These are phyloP conservation scores for Augochlorella aurata DNA, from an alignment of 2,888 invertebrate genomes.

Conservation along the genomic window DNA sequence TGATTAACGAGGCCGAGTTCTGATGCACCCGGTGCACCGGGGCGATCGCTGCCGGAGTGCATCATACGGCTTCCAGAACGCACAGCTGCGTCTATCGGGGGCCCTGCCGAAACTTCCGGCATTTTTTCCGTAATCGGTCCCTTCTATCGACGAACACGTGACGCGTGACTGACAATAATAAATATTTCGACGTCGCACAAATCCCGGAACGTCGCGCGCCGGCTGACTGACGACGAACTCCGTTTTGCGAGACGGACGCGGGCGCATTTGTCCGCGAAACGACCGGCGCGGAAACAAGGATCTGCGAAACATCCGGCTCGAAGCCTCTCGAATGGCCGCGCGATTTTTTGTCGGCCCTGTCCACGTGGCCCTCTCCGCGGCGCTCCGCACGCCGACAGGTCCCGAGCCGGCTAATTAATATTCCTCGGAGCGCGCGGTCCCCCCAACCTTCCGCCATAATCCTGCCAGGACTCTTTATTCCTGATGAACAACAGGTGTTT, in stretches of 20 bases:
- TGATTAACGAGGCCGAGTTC: constrained; percentile 74
- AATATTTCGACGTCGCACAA: constrained; percentile 32
- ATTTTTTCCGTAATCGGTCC: constrained; percentile 53
- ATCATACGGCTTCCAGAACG: constrained; percentile 41
- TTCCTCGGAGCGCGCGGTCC: neutral
- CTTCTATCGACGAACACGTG: constrained; percentile 29
- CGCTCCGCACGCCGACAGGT: neutral
- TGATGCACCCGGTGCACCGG: constrained; percentile 66
- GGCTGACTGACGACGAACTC: neutral
- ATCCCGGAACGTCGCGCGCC: neutral
- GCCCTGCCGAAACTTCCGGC: constrained; percentile 46
- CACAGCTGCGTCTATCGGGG: constrained; percentile 40
- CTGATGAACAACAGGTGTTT: constrained; percentile 13
- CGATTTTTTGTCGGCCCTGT: neutral
- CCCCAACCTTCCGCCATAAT: neutral
- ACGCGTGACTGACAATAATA: constrained; percentile 59
- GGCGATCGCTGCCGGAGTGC: constrained; percentile 43
- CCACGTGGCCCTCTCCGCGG: neutral
- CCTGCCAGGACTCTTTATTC: constrained; percentile 1
- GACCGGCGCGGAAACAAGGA: neutral
- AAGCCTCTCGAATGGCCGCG: neutral
- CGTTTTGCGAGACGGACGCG: neutral
- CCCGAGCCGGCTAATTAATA: constrained; percentile 4
- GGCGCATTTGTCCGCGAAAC: constrained; percentile 14
- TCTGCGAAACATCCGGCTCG: neutral